A percentile compares a stretch with the other conserved stretches of the same genome.
Conservation (phyloP, 2,113 vertebrate genomes). For the Cervus canadensis region DNA sequence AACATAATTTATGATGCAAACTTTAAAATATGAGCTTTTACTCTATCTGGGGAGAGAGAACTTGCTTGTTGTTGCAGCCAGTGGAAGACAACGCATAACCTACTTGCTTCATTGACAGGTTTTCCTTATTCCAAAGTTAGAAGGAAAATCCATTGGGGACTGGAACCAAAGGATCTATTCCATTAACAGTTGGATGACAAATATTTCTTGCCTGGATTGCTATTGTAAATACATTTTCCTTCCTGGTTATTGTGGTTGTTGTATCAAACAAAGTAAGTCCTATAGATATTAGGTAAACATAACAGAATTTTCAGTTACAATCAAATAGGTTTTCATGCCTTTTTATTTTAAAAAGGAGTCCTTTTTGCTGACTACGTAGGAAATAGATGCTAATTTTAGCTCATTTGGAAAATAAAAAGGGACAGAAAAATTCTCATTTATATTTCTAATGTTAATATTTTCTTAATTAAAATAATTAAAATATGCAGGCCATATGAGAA, state of each 20-base stretch:
- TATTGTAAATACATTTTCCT: background rate
- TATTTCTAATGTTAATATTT: background rate
- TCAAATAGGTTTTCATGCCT: background rate
- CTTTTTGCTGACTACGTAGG: background rate
- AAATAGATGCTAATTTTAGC: conserved; percentile 13
- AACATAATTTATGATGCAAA: background rate
- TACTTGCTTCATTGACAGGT: background rate
- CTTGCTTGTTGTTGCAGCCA: background rate
- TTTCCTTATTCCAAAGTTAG: background rate
- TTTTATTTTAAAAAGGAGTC: background rate
- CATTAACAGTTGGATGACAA: background rate
- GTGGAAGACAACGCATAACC: background rate
- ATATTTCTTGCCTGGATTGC: conserved; percentile 12
- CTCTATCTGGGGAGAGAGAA: background rate
- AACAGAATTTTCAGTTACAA: background rate
- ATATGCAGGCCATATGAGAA: background rate
- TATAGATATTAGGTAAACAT: background rate
- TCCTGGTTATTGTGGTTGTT: background rate
- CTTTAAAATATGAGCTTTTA: background rate
- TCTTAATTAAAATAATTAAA: background rate
- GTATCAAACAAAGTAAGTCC: background rate
- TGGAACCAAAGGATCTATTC: background rate
- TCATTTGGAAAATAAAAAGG: conserved; percentile 9
- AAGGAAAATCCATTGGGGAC: background rate
- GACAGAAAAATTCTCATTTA: background rate